A percentile compares a stretch with the other conserved stretches of the same genome.
Evolutionary conservation across 2,113 vertebrate genomes (phyloP).

Genomic region (Ia io): DNA sequence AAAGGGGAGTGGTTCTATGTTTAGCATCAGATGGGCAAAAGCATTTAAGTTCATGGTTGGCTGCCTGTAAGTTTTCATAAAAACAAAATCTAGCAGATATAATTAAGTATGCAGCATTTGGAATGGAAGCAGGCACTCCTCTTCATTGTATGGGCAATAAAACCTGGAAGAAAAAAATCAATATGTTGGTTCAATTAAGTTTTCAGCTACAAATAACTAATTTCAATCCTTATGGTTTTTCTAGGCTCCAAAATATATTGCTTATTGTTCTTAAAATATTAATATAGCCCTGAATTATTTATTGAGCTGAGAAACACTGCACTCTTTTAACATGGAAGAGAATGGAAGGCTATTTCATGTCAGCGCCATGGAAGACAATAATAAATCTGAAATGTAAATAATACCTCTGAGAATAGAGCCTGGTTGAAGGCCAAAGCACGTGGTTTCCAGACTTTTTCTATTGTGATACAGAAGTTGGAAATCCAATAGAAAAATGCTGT

Average conservation of each 20-base stretch:
- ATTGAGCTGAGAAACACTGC: slow-evolving; percentile 76
- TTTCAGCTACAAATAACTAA: slow-evolving; percentile 83
- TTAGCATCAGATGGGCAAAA: slow-evolving; percentile 59
- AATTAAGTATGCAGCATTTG: slow-evolving; percentile 72
- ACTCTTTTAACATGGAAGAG: slow-evolving; percentile 76
- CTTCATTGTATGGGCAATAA: slow-evolving; percentile 77
- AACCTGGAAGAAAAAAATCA: slow-evolving; percentile 76
- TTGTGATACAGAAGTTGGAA: slow-evolving; percentile 43
- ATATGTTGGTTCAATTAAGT: slow-evolving; percentile 82
- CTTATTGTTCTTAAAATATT: slow-evolving; percentile 87
- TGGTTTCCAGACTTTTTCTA: slow-evolving; percentile 45
- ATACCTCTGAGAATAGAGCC: slow-evolving; percentile 53
- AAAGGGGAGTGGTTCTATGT: slow-evolving; percentile 4
- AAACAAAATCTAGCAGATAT: slow-evolving; percentile 71
- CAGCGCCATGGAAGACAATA: slow-evolving; percentile 79
- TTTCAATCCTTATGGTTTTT: slow-evolving; percentile 74
- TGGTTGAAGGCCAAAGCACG: slow-evolving; percentile 51
- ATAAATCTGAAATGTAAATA: slow-evolving; percentile 83
- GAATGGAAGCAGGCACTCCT: slow-evolving; percentile 65
- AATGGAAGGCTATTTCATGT: slow-evolving; percentile 81
- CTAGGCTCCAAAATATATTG: slow-evolving; percentile 78
- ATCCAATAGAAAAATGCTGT: slow-evolving; percentile 2
- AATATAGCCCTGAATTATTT: slow-evolving; percentile 84
- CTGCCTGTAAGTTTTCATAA: slow-evolving; percentile 69
- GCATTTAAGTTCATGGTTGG: slow-evolving; percentile 67